phyloP scores from a whole-genome alignment of 2,888 invertebrate genomes.

The Troides helena region DNA sequence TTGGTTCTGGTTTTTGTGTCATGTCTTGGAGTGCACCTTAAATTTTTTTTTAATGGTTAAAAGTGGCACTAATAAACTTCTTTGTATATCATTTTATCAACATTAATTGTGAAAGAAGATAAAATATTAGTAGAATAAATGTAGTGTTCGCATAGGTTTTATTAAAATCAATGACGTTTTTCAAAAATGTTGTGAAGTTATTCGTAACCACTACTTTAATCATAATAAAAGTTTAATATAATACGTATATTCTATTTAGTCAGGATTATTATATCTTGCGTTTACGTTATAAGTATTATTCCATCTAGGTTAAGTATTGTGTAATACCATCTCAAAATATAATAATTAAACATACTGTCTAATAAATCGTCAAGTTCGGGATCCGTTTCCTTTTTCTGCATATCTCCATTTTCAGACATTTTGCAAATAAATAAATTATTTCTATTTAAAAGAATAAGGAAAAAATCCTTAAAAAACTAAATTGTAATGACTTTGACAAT shows the following conservation, averaged over 20 bases:
- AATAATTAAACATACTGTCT: conserved; percentile 82
- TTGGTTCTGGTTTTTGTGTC: conserved; percentile 57
- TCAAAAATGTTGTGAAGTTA: too few relatives aligned
- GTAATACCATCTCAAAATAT: conserved; percentile 43
- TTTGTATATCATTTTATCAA: too few relatives aligned
- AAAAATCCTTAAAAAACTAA: neutral
- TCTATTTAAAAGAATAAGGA: conserved; percentile 1
- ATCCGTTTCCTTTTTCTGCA: conserved; percentile 71
- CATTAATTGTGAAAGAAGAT: too few relatives aligned
- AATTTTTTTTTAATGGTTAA: neutral
- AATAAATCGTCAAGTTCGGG: conserved; percentile 87
- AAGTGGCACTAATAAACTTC: too few relatives aligned
- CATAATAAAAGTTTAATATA: too few relatives aligned
- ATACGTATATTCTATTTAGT: too few relatives aligned
- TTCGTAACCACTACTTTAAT: too few relatives aligned
- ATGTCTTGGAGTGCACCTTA: conserved; percentile 83
- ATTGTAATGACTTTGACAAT: conserved; percentile 12
- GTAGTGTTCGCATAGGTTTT: too few relatives aligned
- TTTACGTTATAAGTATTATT: neutral
- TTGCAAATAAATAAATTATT: neutral
- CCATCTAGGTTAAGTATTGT: conserved; percentile 56
- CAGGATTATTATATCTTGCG: too few relatives aligned
- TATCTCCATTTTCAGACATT: conserved; percentile 70
- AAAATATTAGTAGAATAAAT: too few relatives aligned
- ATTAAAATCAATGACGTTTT: too few relatives aligned